These are phyloP conservation scores for Clarias laeviceps DNA, from an alignment of 2,797 vertebrate genomes.

Conservation along the genomic window DNA sequence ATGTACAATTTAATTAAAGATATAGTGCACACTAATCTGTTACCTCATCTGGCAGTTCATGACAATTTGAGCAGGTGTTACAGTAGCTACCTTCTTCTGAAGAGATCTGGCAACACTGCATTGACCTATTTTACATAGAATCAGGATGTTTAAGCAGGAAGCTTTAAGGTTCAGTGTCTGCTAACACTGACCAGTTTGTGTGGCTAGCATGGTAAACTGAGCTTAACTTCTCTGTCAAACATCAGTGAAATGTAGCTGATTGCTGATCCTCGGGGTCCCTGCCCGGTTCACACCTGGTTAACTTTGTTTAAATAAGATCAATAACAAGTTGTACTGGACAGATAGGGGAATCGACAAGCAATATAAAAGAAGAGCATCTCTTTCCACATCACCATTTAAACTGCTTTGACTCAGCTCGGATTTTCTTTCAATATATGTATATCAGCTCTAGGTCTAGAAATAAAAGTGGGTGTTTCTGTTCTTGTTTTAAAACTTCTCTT, in stretches of 20 bases:
- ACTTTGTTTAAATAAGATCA: constrained; percentile 65
- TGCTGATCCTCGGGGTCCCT: constrained; percentile 13
- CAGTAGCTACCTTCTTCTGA: not conserved
- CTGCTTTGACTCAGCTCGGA: constrained; percentile 59
- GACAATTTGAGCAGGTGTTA: not conserved
- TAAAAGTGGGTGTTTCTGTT: not conserved
- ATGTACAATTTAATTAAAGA: not conserved
- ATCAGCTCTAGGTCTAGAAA: not conserved
- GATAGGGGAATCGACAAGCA: constrained; percentile 69
- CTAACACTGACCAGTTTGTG: not conserved
- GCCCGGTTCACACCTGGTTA: constrained; percentile 64
- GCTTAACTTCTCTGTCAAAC: constrained; percentile 29
- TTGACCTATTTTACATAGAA: not conserved
- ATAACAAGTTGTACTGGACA: constrained; percentile 69
- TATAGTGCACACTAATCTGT: not conserved
- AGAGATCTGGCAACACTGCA: not conserved
- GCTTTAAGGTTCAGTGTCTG: not conserved
- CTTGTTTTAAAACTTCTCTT: not conserved
- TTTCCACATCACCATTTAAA: constrained; percentile 73
- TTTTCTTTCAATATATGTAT: not conserved
- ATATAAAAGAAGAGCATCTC: constrained; percentile 70
- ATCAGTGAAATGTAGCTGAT: constrained; percentile 12
- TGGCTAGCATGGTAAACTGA: constrained; percentile 8
- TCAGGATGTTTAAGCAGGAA: not conserved
- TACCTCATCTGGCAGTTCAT: not conserved